phyloP scores from a whole-genome alignment of 2,888 invertebrate species.

The Axea sp. region DNA sequence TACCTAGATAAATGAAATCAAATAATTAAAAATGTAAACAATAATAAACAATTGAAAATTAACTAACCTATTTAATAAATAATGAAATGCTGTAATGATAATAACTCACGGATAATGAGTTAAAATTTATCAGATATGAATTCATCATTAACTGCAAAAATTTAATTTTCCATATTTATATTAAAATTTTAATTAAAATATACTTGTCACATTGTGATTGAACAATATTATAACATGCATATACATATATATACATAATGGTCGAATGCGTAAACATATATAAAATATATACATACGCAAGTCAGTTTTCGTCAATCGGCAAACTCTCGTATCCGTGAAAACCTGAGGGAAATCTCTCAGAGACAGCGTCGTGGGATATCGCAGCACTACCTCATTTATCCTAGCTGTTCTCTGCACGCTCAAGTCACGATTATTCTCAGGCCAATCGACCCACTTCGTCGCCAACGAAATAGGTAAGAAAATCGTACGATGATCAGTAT shows the following conservation, averaged over 20 bases:
- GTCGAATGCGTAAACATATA: too few relatives aligned
- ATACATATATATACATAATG: constrained; percentile 65
- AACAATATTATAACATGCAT: not conserved
- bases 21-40: too few relatives aligned
- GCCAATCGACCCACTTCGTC: constrained; percentile 66
- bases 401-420: constrained; percentile 64
- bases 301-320: constrained; percentile 31
- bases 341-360: constrained; percentile 77
- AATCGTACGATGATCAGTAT: constrained; percentile 36
- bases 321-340: constrained; percentile 70
- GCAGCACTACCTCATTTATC: constrained; percentile 73
- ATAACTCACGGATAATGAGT: too few relatives aligned
- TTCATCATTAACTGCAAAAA: too few relatives aligned
- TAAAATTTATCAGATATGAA: too few relatives aligned
- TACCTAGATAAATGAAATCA: too few relatives aligned
- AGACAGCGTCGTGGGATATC: constrained; percentile 51
- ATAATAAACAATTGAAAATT: too few relatives aligned
- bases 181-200: not conserved
- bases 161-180: too few relatives aligned
- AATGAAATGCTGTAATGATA: too few relatives aligned
- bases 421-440: constrained; percentile 66
- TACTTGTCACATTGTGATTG: not conserved
- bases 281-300: too few relatives aligned
- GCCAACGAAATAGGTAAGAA: constrained; percentile 30
- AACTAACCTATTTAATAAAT: too few relatives aligned